Conservation (phyloP, 2,888 invertebrate species). For the Electrophaes corylata region DNA sequence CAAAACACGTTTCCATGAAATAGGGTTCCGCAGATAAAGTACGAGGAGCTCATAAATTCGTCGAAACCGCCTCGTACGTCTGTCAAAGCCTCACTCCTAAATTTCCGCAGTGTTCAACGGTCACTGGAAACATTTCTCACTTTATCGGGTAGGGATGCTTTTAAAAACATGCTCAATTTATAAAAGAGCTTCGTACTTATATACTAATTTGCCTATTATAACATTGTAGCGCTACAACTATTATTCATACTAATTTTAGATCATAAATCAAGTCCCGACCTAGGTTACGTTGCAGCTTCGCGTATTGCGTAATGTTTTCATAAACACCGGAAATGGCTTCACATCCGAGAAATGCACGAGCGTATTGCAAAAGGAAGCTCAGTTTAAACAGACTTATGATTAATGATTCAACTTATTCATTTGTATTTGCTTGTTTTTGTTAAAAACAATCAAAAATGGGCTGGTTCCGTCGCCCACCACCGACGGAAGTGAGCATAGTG, state of each 20-base stretch:
- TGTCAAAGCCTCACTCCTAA: constrained; percentile 42
- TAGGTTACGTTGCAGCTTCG: constrained; percentile 29
- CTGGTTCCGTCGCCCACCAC: constrained; percentile 67
- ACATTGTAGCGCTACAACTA: constrained; percentile 18
- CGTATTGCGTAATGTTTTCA: constrained; percentile 38
- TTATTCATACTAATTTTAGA: constrained; percentile 30
- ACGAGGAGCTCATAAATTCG: constrained; percentile 42
- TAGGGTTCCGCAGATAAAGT: constrained; percentile 39
- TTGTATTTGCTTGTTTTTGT: constrained; percentile 78
- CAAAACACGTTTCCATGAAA: constrained; percentile 39
- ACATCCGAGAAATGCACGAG: constrained; percentile 45
- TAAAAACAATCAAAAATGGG: constrained; percentile 81
- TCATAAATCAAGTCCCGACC: constrained; percentile 36
- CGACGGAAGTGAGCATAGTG: constrained; percentile 69
- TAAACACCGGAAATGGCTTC: constrained; percentile 45
- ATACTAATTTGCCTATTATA: neutral
- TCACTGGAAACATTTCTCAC: constrained; percentile 29
- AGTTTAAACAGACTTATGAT: constrained; percentile 67
- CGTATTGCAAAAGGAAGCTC: constrained; percentile 55
- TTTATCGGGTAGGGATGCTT: constrained; percentile 10
- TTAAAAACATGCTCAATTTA: constrained; percentile 1
- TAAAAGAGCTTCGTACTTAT: too few relatives aligned
- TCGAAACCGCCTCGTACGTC: constrained; percentile 40
- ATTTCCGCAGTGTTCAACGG: constrained; percentile 37
- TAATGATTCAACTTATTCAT: constrained; percentile 71